Evolutionary conservation across 2,797 vertebrate genomes (phyloP).

Genomic region (Anniella stebbinsi): DNA sequence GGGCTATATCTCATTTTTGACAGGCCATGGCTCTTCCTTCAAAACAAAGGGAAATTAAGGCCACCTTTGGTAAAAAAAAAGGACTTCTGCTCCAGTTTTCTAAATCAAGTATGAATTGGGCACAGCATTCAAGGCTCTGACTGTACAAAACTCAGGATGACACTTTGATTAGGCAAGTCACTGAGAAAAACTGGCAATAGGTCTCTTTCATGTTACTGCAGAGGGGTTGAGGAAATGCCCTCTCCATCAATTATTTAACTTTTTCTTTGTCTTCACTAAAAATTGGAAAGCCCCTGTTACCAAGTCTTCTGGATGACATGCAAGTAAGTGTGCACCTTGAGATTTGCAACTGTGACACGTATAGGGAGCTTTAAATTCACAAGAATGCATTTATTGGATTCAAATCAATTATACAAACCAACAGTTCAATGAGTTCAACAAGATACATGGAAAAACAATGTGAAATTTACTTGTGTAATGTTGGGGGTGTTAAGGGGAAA

Average conservation of each 20-base stretch:
- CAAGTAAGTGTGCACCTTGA: no score
- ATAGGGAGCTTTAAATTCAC: no score
- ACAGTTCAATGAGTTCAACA: background rate
- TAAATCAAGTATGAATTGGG: background rate
- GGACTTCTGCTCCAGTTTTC: constrained; percentile 11
- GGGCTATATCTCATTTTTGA: background rate
- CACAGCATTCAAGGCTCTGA: background rate
- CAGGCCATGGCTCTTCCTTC: background rate
- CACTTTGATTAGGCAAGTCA: background rate
- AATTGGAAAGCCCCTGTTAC: no score
- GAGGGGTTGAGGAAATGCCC: background rate
- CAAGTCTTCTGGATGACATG: no score
- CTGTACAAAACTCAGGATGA: background rate
- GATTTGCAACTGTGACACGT: no score
- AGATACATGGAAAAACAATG: background rate
- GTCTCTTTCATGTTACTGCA: no score
- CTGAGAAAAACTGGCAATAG: background rate
- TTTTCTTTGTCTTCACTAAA: no score
- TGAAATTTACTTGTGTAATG: no score
- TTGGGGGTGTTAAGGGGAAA: no score
- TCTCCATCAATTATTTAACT: background rate
- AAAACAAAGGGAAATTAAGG: background rate
- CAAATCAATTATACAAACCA: background rate
- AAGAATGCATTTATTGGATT: background rate
- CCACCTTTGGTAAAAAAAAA: background rate